Evolutionary conservation across 2,888 invertebrate genomes (phyloP).

Genomic region (Tetrapedia diversipes): DNA sequence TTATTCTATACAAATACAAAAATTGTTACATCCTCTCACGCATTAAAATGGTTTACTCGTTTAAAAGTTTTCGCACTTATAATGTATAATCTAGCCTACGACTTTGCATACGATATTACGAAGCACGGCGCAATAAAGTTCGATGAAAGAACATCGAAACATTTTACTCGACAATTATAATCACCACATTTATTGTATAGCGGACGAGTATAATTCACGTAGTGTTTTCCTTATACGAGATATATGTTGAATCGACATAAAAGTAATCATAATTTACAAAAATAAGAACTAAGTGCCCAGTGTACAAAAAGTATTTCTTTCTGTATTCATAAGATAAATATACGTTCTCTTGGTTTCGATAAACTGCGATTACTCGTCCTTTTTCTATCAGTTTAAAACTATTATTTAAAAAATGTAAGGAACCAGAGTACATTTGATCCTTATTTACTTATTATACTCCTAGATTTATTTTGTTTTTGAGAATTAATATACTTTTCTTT

Average conservation of each 20-base stretch:
- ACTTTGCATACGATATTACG: slow-evolving; percentile 70
- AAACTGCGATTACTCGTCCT: slow-evolving; percentile 54
- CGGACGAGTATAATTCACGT: slow-evolving; percentile 55
- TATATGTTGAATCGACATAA: slow-evolving; percentile 61
- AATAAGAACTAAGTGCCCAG: slow-evolving; percentile 42
- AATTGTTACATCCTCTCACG: slow-evolving; percentile 80
- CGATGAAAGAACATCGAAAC: slow-evolving; percentile 71
- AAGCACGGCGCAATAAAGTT: slow-evolving; percentile 73
- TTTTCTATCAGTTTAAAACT: slow-evolving; percentile 43
- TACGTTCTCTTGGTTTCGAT: slow-evolving; percentile 25
- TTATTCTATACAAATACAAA: slow-evolving; percentile 80
- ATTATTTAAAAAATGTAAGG: slow-evolving; percentile 52
- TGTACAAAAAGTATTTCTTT: slow-evolving; percentile 50
- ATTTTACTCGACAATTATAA: slow-evolving; percentile 66
- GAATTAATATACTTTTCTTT: slow-evolving; percentile 19
- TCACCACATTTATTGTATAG: slow-evolving; percentile 68
- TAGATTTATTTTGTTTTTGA: slow-evolving; percentile 28
- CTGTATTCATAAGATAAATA: slow-evolving; percentile 37
- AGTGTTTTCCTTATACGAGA: slow-evolving; percentile 65
- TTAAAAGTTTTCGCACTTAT: slow-evolving; percentile 64
- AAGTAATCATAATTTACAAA: slow-evolving; percentile 43
- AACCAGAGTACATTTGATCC: slow-evolving; percentile 51
- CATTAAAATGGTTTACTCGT: slow-evolving; percentile 76
- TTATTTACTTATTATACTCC: slow-evolving; percentile 40
- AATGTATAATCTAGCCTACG: slow-evolving; percentile 73